Evolutionary conservation across 2,113 vertebrate genomes (phyloP).

Genomic region (Calypte anna): DNA sequence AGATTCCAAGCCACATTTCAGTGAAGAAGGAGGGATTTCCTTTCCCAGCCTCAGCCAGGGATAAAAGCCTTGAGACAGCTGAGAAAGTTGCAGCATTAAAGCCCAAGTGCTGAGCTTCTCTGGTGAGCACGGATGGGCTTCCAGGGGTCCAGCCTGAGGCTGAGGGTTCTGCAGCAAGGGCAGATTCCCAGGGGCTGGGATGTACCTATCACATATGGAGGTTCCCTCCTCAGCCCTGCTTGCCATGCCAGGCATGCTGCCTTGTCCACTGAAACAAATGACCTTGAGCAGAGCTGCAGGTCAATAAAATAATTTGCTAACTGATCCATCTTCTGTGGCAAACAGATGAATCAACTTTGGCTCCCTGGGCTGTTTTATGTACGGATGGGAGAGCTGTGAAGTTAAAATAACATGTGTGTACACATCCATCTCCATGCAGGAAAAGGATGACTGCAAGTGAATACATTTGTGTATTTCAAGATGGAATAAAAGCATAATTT

Average conservation of each 20-base stretch:
- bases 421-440: background rate
- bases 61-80: constrained; percentile 15
- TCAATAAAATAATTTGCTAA: constrained; percentile 67
- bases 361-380: constrained; percentile 51
- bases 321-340: constrained; percentile 50
- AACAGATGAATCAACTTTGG: constrained; percentile 18
- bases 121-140: background rate
- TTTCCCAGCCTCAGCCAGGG: constrained; percentile 7
- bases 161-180: background rate
- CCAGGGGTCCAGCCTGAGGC: background rate
- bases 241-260: constrained; percentile 42
- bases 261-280: constrained; percentile 43
- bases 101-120: background rate
- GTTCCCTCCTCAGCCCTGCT: constrained; percentile 11
- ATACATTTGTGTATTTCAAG: background rate
- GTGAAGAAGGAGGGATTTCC: background rate
- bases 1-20: background rate
- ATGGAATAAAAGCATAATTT: background rate
- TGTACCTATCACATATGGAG: background rate
- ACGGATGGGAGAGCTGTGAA: constrained; percentile 50
- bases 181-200: constrained; percentile 8
- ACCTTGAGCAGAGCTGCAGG: constrained; percentile 51
- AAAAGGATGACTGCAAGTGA: background rate
- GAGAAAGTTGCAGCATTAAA: background rate
- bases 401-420: background rate